Base-by-base conservation (phyloP, 1,140 invertebrate species). In the Drosophila nasuta region DNA sequence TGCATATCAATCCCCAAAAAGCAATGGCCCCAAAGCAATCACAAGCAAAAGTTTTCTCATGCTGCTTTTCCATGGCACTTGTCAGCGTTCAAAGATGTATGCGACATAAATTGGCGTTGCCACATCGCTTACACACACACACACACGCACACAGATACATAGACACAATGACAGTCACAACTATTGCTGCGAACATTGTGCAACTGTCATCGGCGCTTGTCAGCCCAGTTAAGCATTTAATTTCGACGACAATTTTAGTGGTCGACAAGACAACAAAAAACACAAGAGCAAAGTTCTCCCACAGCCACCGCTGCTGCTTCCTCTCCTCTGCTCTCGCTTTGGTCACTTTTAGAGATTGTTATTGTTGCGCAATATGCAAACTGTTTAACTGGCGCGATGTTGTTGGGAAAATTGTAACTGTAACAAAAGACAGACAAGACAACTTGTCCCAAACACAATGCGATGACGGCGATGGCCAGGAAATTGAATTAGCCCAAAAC, bases 211-310 rank as follows among this genome's bases (percentile, higher is more conserved):
- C 72, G 82, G 68, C 72, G 75, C 83, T 82, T 78, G 75, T 82
- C 80, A 77, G 70, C 73, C 52, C 77, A 83, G 78, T 74, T 74
- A 79, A 87, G 76, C 83, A 80, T 87, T 88, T 88, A 83, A 88
- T 80, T 87, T 88, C 71, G 82, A 78, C 85, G 82, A 88, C 82
- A 83, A 88, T 87, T 87, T 87, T 80, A 88, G 82, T 88, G 76
- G 80, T 71, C 60, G 54, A 67, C 80, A 62, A 78, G 62, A 49
- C 17, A 56, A 56, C 52, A 52, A 59, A 41, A 35, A 62, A 51
- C 52, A 66, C 49, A 43, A 67, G 56, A 62, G 57, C 62, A 58
- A 58, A 63, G 41, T 35, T 51, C 45, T 49, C 45, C 25, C 52
- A 65, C 33, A 38, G 52, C 54, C 66, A 48, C 52, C 25, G 15